These are phyloP conservation scores for Phania funesta DNA, from an alignment of 2,888 invertebrate genomes.

Conservation along the genomic window DNA sequence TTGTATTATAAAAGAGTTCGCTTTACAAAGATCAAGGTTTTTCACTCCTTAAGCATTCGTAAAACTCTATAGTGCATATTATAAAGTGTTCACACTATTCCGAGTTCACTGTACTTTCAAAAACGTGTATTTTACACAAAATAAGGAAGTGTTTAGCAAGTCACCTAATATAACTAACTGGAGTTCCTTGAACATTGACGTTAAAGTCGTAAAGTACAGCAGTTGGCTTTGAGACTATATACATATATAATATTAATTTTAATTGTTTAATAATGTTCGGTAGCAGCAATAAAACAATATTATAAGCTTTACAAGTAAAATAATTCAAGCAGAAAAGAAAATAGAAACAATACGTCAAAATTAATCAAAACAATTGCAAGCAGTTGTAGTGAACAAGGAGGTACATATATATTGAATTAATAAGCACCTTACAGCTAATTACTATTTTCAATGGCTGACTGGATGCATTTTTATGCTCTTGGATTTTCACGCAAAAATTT, in stretches of 20 bases:
- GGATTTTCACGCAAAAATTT: constrained; percentile 24
- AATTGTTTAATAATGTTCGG: neutral
- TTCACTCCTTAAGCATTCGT: too few species aligned
- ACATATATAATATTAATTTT: too few species aligned
- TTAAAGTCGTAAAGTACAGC: neutral
- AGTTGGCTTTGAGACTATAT: too few species aligned
- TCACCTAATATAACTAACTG: too few species aligned
- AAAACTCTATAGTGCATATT: too few species aligned
- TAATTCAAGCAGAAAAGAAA: constrained; percentile 41
- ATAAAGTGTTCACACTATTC: too few species aligned
- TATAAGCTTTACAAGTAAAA: constrained; percentile 5
- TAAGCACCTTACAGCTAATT: neutral
- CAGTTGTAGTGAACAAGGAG: neutral
- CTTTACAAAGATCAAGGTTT: too few species aligned
- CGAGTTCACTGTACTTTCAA: too few species aligned
- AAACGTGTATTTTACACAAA: too few species aligned
- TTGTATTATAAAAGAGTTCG: too few species aligned
- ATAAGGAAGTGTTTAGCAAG: too few species aligned
- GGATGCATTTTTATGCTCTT: constrained; percentile 15
- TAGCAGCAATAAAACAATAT: neutral
- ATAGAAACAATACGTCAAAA: constrained; percentile 36
- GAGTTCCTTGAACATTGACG: neutral
- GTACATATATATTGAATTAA: neutral
- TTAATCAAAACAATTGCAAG: constrained; percentile 38
- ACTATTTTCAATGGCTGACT: constrained; percentile 46